phyloP scores from a whole-genome alignment of 2,888 invertebrate species.

The Digitonthophagus gazella region DNA sequence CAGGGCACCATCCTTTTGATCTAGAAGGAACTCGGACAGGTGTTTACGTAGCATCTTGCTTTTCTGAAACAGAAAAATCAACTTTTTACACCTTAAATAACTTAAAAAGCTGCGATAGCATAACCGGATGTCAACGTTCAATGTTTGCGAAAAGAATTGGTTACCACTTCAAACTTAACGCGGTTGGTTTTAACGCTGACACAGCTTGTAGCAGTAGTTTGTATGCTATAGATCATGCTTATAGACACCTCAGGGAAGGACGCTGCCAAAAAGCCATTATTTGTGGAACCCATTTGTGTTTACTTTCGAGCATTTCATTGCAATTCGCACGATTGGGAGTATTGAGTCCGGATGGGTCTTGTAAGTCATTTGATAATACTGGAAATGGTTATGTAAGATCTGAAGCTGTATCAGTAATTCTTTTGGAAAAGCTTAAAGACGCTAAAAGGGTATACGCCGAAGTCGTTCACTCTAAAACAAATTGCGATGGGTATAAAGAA shows the following conservation, averaged over 20 bases:
- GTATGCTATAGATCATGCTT: conserved; percentile 81
- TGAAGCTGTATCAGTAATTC: conserved; percentile 69
- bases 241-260: conserved; percentile 71
- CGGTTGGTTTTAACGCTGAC: conserved; percentile 86
- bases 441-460: conserved; percentile 56
- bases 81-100: no score
- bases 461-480: no score
- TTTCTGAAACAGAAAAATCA: conserved; percentile 75
- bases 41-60: conserved; percentile 74
- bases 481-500: no score
- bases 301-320: conserved; percentile 84
- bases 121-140: conserved; percentile 77
- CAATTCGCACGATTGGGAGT: no score
- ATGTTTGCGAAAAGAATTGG: no score
- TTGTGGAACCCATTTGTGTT: conserved; percentile 70
- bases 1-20: conserved; percentile 64
- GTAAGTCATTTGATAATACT: conserved; percentile 85
- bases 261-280: conserved; percentile 88
- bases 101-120: no score
- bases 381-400: no score
- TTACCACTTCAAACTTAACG: conserved; percentile 86
- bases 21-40: conserved; percentile 71
- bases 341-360: conserved; percentile 79
- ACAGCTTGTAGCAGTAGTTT: conserved; percentile 95
- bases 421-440: conserved; percentile 65